Percentiles rank a stretch among this genome's conserved stretches.
These are phyloP conservation scores for Epizoanthus rinbou DNA, from an alignment of 92 coral and sea anemone genomes.

Conservation along the genomic window DNA sequence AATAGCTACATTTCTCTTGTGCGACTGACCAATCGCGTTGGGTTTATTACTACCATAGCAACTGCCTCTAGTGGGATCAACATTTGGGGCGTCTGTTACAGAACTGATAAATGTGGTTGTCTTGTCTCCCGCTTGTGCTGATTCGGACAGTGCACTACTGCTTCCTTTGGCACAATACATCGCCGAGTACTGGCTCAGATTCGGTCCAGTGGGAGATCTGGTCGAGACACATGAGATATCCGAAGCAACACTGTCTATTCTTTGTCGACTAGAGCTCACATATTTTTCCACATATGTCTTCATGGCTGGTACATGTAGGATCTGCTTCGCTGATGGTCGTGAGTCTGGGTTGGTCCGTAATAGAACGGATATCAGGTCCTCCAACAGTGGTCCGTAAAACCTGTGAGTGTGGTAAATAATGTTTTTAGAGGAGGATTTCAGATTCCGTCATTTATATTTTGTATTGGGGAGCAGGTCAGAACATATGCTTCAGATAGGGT, in stretches of 20 bases:
- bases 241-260: slow-evolving; percentile 60
- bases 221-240: slow-evolving; percentile 35
- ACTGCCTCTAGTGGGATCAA: background rate
- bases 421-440: background rate
- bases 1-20: background rate
- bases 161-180: background rate
- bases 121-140: background rate
- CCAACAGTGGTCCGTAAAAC: slow-evolving; percentile 79
- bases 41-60: background rate
- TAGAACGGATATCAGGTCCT: slow-evolving; percentile 84
- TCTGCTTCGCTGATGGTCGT: slow-evolving; percentile 96
- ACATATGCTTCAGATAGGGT: no score
- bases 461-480: no score
- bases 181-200: background rate
- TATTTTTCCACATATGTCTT: slow-evolving; percentile 73
- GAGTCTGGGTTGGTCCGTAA: slow-evolving; percentile 82
- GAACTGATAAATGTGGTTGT: no score
- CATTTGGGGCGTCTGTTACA: background rate
- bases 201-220: background rate
- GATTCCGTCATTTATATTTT: no score
- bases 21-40: background rate
- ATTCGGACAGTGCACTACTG: background rate
- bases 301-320: slow-evolving; percentile 94
- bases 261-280: slow-evolving; percentile 43
- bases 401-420: slow-evolving; percentile 40